These are phyloP conservation scores for Ammodytes dubius DNA, from an alignment of 2,113 vertebrate species.

Conservation along the genomic window DNA sequence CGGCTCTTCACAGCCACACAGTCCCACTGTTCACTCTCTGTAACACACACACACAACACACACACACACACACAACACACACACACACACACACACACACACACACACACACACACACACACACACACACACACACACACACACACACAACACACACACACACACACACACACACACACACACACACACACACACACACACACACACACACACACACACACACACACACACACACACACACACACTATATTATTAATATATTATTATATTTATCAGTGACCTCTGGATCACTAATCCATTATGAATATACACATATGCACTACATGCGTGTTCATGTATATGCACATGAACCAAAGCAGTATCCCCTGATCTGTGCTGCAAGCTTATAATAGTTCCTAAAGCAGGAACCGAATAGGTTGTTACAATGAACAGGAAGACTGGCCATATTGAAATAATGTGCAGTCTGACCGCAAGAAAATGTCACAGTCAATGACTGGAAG, in stretches of 20 bases:
- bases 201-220: neutral
- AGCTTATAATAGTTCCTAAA: too few relatives aligned
- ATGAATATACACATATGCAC: too few relatives aligned
- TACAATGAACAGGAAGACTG: too few relatives aligned
- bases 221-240: too few relatives aligned
- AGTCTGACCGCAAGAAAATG: too few relatives aligned
- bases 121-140: conserved; percentile 81
- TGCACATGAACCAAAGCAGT: too few relatives aligned
- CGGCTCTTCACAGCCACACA: conserved; percentile 91
- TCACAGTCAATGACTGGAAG: too few relatives aligned
- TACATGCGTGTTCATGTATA: neutral
- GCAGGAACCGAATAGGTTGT: too few relatives aligned
- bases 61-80: conserved; percentile 92
- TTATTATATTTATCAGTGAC: neutral
- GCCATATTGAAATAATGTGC: too few relatives aligned
- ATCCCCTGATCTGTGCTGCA: too few relatives aligned
- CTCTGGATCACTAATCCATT: neutral
- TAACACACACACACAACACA: conserved; percentile 55
- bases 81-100: conserved; percentile 82
- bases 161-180: conserved; percentile 9
- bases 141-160: conserved; percentile 93
- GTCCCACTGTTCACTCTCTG: conserved; percentile 93
- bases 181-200: conserved; percentile 89
- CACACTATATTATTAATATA: too few relatives aligned
- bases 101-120: conserved; percentile 89